These are phyloP conservation scores for Colistium nudipinnis DNA, from an alignment of 2,113 vertebrate genomes.

Conservation along the genomic window DNA sequence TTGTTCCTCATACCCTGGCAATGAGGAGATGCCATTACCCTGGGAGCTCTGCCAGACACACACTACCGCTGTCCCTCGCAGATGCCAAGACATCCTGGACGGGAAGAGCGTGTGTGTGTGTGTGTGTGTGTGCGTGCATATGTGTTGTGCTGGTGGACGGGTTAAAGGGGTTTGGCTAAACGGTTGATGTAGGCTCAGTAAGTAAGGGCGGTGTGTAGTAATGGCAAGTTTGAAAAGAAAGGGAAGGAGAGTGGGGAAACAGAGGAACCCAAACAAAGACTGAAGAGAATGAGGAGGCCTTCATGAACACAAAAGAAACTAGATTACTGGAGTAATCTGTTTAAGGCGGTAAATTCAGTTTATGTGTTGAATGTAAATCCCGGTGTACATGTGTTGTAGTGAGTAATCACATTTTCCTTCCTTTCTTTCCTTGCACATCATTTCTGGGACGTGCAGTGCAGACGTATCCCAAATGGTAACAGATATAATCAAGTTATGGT, in stretches of 20 bases:
- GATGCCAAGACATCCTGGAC: slow-evolving; percentile 64
- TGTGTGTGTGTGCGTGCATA: slow-evolving; percentile 19
- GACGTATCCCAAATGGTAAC: slow-evolving; percentile 6
- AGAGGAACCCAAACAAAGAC: slow-evolving; percentile 29
- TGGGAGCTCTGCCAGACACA: slow-evolving; percentile 64
- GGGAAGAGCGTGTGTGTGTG: slow-evolving; percentile 44
- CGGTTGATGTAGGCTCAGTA: slow-evolving; percentile 8
- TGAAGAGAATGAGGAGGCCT: slow-evolving; percentile 23
- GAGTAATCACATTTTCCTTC: slow-evolving; percentile 35
- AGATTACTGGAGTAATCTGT: slow-evolving; percentile 45
- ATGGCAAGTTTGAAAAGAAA: neutral
- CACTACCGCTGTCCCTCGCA: slow-evolving; percentile 29
- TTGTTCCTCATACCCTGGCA: slow-evolving; percentile 66
- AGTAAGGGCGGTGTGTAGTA: neutral
- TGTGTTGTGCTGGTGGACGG: neutral
- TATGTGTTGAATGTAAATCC: slow-evolving; percentile 44
- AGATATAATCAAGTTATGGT: slow-evolving; percentile 20
- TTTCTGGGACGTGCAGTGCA: neutral
- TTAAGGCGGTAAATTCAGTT: slow-evolving; percentile 55
- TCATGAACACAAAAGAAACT: slow-evolving; percentile 6
- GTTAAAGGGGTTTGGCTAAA: slow-evolving; percentile 39
- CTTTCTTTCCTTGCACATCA: neutral
- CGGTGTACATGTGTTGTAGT: slow-evolving; percentile 7
- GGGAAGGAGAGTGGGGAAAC: neutral
- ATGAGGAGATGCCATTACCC: slow-evolving; percentile 70